Evolutionary conservation across 2,797 vertebrate species (phyloP), one percentile per base, ranked within the genome.

Genomic region (Capromys pilorides): DNA sequence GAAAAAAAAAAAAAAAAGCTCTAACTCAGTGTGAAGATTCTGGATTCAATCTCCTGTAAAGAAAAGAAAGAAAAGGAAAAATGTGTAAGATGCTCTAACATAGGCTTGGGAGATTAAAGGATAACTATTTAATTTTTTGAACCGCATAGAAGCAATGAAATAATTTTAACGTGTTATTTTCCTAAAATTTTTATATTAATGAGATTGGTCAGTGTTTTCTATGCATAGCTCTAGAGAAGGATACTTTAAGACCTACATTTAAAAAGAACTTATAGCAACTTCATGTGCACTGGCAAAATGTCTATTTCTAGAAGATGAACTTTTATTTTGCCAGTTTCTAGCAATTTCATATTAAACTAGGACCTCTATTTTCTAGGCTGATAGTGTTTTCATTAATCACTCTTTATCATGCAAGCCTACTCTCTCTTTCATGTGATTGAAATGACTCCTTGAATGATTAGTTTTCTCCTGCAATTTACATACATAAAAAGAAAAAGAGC

Each of bases 381-480:
- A 80, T 67, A 13, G 22, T 28, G 1, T 88, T 94, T 79, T 90
- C 54, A 78, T 85, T 96, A 91, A 91, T 93, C n/a, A 95, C 61
- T 61, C 54, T 94, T 94, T 95, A 87, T 89, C 26, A 19, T 94
- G 71, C 81, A 73, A 75, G 83, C 73, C 14, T 89, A 33, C 54
- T 87, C 51, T 95, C 88, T 59, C 24, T 93, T 95, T 79, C 54
- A 59, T 67, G 39, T 79, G 67, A 94, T 77, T 75, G 73, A 93
- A 91, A 94, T 82, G 54, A 71, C 26, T 49, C 69, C 45, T 94
- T 85, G 54, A 94, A 81, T 93, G 69, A 84, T 95, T 91, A 73
- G 28, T 90, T 89, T 54, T 82, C 24, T 93, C 9, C n/a, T 24
- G 83, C 22, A 78, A 28, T 92, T 96, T 96, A 64, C 31, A 85